phyloP scores from a whole-genome alignment of 2,888 invertebrate genomes.

The Patella depressa region DNA sequence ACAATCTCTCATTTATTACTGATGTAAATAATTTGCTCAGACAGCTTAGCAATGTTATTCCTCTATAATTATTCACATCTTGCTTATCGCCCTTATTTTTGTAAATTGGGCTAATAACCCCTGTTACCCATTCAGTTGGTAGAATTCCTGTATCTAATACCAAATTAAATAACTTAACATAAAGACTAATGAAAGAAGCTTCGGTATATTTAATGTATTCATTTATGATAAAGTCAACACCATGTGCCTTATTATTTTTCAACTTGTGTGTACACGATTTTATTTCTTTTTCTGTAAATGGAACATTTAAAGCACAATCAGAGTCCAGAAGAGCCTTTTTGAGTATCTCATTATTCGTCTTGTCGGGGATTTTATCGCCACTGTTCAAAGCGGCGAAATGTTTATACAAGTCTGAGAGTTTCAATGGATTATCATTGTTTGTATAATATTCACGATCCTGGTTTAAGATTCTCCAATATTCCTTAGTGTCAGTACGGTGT shows the following conservation, averaged over 20 bases:
- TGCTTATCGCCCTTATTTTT: slow-evolving; percentile 18
- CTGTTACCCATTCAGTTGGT: slow-evolving; percentile 16
- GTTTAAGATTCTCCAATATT: neutral
- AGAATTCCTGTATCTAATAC: slow-evolving; percentile 22
- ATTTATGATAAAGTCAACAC: slow-evolving; percentile 15
- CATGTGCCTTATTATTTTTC: slow-evolving; percentile 18
- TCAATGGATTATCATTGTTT: neutral
- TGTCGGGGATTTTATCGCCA: neutral
- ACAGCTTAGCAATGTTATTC: slow-evolving; percentile 16
- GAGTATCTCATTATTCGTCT: neutral
- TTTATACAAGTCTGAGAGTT: neutral
- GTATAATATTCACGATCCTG: neutral
- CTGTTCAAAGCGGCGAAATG: neutral
- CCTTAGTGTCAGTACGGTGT: neutral
- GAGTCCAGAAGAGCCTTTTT: neutral
- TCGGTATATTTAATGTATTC: slow-evolving; percentile 21
- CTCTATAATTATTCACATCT: slow-evolving; percentile 22
- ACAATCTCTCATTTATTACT: neutral
- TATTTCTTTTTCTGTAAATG: slow-evolving; percentile 20
- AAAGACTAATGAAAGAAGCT: neutral
- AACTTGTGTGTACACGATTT: slow-evolving; percentile 1
- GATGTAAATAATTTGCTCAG: slow-evolving; percentile 1
- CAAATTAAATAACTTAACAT: slow-evolving; percentile 19
- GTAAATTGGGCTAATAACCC: slow-evolving; percentile 17
- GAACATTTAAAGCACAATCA: neutral